A percentile compares a stretch with the other conserved stretches of the same genome.
These are phyloP conservation scores for Cardiocondyla obscurior DNA, from an alignment of 1,140 invertebrate species.

Conservation along the genomic window DNA sequence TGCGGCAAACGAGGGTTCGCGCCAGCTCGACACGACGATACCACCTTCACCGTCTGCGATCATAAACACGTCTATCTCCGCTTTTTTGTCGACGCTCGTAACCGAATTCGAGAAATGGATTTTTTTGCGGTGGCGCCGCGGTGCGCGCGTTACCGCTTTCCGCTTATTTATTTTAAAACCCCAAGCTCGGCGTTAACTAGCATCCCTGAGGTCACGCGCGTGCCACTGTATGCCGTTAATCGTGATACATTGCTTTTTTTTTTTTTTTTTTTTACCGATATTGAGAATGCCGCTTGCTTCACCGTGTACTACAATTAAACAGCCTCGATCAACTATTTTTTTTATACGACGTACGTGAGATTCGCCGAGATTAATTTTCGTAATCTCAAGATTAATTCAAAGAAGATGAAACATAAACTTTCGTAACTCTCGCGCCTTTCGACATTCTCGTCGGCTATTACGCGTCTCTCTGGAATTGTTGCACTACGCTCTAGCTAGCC, in stretches of 20 bases:
- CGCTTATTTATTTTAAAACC: conserved; percentile 46
- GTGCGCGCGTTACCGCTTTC: conserved; percentile 50
- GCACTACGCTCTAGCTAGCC: background rate
- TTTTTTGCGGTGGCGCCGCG: conserved; percentile 58
- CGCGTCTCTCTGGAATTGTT: no score
- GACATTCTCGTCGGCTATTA: background rate
- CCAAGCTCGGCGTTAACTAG: background rate
- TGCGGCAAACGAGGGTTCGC: conserved; percentile 43
- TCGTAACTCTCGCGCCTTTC: background rate
- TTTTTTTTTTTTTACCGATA: background rate
- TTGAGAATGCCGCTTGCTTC: background rate
- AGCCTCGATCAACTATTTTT: background rate
- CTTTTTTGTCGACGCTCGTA: conserved; percentile 39
- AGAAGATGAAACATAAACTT: no score
- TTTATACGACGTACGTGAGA: background rate
- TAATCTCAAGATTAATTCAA: background rate
- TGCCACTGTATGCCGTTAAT: background rate
- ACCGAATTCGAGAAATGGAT: conserved; percentile 49
- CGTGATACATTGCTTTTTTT: background rate
- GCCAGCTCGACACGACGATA: background rate
- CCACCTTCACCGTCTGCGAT: conserved; percentile 24
- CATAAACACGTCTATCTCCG: conserved; percentile 41
- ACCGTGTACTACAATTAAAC: background rate
- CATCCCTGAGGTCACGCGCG: background rate
- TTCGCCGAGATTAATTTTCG: background rate